Evolutionary conservation across 2,113 vertebrate species (phyloP), one percentile per base, ranked within the genome.

Genomic region (Labeo rohita): DNA sequence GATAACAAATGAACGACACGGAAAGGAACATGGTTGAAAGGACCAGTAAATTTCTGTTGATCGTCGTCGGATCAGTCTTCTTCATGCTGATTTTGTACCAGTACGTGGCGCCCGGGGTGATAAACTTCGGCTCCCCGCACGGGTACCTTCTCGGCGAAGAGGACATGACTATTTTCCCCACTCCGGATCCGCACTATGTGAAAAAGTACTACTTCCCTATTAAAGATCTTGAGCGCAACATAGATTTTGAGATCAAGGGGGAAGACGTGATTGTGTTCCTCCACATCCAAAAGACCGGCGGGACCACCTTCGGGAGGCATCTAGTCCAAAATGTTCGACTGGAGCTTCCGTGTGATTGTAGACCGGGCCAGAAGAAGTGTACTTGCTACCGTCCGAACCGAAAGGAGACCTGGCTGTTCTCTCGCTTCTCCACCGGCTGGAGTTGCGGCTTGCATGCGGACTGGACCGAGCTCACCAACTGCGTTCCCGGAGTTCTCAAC

Each of bases 21-120:
- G 95, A 95, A 92, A 96, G 95, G 96, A 96, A 95, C 95, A 97
- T 97, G 96, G 96, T 96, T 96, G 96, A 97, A 93, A 94, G 96
- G 95, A 95, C 94, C 95, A 96, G 96, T 93, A 97, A 95, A 95
- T 96, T 97, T 93, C 92, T 93, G 86, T 94, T 96, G 94, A 95
- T 96, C 92, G 95, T 96, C 92, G 95, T 95, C 88, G 96, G 95
- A 76, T 96, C 96, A 61, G 95, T 95, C 91, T 96, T 95, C 89
- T 97, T 97, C 93, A 96, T 97, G 96, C 94, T 97, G 84, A 97
- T 97, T 90, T 87, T 97, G 23, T 97, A 97, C 95, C 96, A 97
- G 94, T 97, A 97, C 94, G 96, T 96, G 92, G 96, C 96, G 90
- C 96, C 96, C 82, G 96, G 96, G 83, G 94, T 96, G 91, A 91